Base-by-base conservation (phyloP, 1,140 invertebrate genomes). In the Drosophila serrata region DNA sequence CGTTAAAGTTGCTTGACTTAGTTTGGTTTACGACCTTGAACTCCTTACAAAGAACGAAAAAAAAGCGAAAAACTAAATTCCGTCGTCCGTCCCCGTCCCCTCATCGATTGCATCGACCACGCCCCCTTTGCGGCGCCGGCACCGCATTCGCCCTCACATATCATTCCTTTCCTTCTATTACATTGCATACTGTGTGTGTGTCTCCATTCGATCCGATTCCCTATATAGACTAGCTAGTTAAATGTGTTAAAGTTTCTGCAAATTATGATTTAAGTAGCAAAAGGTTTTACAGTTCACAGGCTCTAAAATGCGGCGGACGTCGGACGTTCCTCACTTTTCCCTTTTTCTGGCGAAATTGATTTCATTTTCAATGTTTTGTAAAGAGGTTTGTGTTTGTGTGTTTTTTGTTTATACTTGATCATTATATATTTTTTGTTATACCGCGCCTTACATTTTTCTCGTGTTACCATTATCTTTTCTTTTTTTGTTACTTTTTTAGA, bases 1-100 rank as follows among this genome's bases (percentile, higher is more conserved):
- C 78, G 70, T 75, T 82, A 56, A 81, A 72, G 74, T 79, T 90
- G 68, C 81, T 78, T 90, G 84, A 88, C 84, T 87, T 90, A 84
- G 84, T 84, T 90, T 85, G 77, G 69, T 85, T 90, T 79, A 84
- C 70, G 75, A 82, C 68, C 81, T 80, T 75, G 61, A 82, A 82
- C 73, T 79, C 56, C 75, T 46, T 65, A 63, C 42, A 63, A 40
- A 61, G 55, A 65, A 60, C 48, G 48, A 45, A 62, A 62, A 72
- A 72, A 49, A 51, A 68, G 46, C 37, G 12, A 55, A 45, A 58
- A 35, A 64, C 22, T 22, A 17, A 42, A 42, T 8, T 35, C 31
- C 56, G 62, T 27, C 40, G 19, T 60, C 59, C 37, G 45, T 51
- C 42, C 29, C 35, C 56, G 27, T 24, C 37, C 49, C 49, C 24